Base-by-base conservation (phyloP, 92 coral and sea anemone genomes). In the Porites cylindrica region DNA sequence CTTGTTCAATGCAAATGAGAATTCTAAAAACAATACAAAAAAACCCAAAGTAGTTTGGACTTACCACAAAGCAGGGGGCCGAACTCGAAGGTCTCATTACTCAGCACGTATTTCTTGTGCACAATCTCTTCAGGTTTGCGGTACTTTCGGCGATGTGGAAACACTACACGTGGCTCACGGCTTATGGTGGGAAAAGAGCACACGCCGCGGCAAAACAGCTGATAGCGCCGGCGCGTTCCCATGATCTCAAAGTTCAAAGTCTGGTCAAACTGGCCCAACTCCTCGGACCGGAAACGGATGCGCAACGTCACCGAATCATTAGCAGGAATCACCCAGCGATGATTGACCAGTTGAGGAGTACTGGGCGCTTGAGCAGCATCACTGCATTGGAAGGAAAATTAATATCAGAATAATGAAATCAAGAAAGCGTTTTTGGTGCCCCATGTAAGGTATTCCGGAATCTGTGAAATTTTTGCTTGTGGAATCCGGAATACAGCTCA, bases 211-310 rank as follows among this genome's bases (percentile, higher is more conserved):
- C 99, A 97, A 85, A 97, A 97, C 77, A 97, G 75, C 89, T 97
- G 99, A 75, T 97, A 97, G 17, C 99, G 98, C 11, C 99, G 94
- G 60, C 99, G 93, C 32, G 99, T 97, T 19, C 99, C 99, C 88
- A 93, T 95, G 78, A 97, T 80, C 89, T 97, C 99, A 68, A 95
- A 97, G 84, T 97, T 97, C 70, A 97, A 90, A 21, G 99, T 97
- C 79, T 97, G 99, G 76, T 97, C 99, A 76, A 97, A 97, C 92
- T 97, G 99, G 21, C 99, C 99, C 17, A 97, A 97, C 61, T 97
- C 99, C 83, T 97, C 99, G 4, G 99, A 97, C 32, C 93, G 93
- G 92, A 95, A 97, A 62, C 98, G 87, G 63, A 97, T 80, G 62
- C 99, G 97, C 43, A 97, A 75, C 10, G 94, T 87, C 32, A 92